These are phyloP conservation scores for Tiphia femorata DNA, from an alignment of 2,888 invertebrate genomes.

Conservation along the genomic window DNA sequence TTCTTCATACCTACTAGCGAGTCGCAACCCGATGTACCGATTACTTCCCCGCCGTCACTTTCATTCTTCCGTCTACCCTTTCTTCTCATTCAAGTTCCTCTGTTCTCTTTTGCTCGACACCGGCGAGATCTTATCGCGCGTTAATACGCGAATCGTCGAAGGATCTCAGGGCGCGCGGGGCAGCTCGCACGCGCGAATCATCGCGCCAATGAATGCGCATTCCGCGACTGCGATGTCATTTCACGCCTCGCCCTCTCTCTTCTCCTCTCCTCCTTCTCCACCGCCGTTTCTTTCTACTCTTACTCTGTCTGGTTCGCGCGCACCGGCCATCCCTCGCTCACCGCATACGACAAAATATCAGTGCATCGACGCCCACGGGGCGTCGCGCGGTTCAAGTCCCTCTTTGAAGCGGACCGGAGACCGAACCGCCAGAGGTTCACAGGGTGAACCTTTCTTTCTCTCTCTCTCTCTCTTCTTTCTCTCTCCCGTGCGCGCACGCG, in stretches of 20 bases:
- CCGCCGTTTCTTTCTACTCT: too few relatives aligned
- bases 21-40: too few relatives aligned
- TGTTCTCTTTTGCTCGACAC: neutral
- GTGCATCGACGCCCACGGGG: slow-evolving; percentile 15
- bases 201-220: slow-evolving; percentile 27
- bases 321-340: too few relatives aligned
- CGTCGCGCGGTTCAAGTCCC: slow-evolving; percentile 15
- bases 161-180: neutral
- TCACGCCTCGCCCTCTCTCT: slow-evolving; percentile 9
- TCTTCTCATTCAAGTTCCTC: neutral
- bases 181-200: slow-evolving; percentile 14
- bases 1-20: too few relatives aligned
- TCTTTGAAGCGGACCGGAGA: slow-evolving; percentile 7
- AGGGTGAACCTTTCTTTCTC: neutral
- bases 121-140: neutral
- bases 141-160: neutral
- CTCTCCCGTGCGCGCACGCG: neutral
- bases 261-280: slow-evolving; percentile 1
- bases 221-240: slow-evolving; percentile 1
- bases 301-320: neutral
- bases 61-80: neutral
- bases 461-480: neutral
- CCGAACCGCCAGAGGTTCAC: neutral
- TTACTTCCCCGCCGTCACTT: neutral
- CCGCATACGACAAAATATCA: slow-evolving; percentile 25